Base-by-base conservation (phyloP, 92 coral and sea anemone genomes). In the Isaurus tuberculatus region DNA sequence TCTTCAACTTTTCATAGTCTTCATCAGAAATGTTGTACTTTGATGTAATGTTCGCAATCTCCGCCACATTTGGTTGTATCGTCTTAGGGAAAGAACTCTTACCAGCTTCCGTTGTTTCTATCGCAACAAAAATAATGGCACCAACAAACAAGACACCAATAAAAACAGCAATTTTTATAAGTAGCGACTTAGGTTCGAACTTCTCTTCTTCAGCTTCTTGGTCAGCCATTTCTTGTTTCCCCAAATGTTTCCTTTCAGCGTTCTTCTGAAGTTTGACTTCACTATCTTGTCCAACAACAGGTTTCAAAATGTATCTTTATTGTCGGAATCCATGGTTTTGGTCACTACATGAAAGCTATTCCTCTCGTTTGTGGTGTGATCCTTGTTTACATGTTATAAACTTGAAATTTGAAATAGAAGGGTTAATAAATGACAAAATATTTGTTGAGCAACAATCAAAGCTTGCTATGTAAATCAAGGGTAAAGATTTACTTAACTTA, bases 171-270 rank as follows among this genome's bases (percentile, higher is more conserved):
- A 91, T 89, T 88, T 93, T 94, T 5, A 91, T 49, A 1, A 81
- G 48, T 10, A 95, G 89, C 19, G 98, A 89, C 83, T 88, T 91
- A 0, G 94, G 92, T 85, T 91, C 93, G 61, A 94, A 94, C 83
- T 71, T 94, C 16, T 66, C 73, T 31, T 26, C 70, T 3, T 72
- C 87, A 1, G 57, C 75, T 11, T 51, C 74, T 20, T 77, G 69
- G 48, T 33, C 65, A 25, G 82, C 48, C 82, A 77, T 77, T 77
- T 61, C 82, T 49, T 48, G 8, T 16, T n/a, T 26, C 2, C 63
- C 8, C 25, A 5, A 55, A 55, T 55, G 19, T 55, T n/a, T 19
- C 23, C 63, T 19, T 3, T 22, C 63, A 55, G 63, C 0, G n/a
- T n/a, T n/a, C n/a, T 49, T 55, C 23, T 55, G 27, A 63, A 63